phyloP scores from a whole-genome alignment of 2,797 vertebrate species.

The Intellagama lesueurii region DNA sequence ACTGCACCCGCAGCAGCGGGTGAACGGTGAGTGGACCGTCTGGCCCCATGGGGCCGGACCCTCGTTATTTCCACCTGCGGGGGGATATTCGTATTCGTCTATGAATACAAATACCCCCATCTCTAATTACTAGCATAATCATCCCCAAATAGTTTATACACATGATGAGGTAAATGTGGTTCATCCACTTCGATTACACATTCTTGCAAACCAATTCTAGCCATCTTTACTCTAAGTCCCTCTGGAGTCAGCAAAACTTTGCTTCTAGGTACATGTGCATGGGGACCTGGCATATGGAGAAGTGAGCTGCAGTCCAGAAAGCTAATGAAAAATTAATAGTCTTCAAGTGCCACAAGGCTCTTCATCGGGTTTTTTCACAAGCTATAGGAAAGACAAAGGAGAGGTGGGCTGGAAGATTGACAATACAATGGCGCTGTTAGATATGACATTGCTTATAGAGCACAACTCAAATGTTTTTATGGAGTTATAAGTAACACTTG shows the following conservation, averaged over 20 bases:
- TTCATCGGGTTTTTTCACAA: too few relatives aligned
- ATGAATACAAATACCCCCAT: too few relatives aligned
- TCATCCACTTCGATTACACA: neutral
- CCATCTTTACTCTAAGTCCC: neutral
- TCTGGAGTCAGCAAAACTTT: neutral
- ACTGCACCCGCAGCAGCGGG: too few relatives aligned
- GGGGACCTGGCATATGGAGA: neutral
- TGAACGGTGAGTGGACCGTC: too few relatives aligned
- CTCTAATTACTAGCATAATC: too few relatives aligned
- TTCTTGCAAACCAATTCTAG: neutral
- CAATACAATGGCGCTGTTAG: neutral
- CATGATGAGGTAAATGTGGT: neutral
- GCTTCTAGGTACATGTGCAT: neutral
- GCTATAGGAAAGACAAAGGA: neutral
- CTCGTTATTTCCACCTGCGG: too few relatives aligned
- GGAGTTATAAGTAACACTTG: too few relatives aligned
- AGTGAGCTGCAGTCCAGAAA: neutral
- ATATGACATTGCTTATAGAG: neutral
- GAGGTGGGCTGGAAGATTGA: neutral
- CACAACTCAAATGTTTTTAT: neutral
- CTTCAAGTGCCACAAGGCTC: too few relatives aligned
- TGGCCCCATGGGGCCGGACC: too few relatives aligned
- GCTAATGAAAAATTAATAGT: too few relatives aligned
- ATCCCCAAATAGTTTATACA: neutral
- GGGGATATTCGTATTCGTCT: too few relatives aligned